Evolutionary conservation across 2,888 invertebrate genomes (phyloP).

Genomic region (Microlaimidae sp.): DNA sequence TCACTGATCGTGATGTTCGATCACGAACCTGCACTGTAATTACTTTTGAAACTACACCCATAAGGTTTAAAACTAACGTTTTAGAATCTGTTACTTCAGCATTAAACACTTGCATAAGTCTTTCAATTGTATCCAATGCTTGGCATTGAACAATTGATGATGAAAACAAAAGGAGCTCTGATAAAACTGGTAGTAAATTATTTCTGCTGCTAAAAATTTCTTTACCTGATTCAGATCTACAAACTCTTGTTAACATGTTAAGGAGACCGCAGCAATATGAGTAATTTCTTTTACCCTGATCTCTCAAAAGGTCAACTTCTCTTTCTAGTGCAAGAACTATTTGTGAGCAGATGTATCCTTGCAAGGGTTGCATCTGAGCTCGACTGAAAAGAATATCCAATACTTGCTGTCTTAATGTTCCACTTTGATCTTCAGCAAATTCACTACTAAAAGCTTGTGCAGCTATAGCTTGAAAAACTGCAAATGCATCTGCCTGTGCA

Average conservation of each 20-base stretch:
- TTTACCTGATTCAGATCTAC: conserved; percentile 41
- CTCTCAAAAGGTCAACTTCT: neutral
- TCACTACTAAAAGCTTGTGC: conserved; percentile 40
- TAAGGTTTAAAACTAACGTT: conserved; percentile 21
- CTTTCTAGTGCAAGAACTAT: conserved; percentile 26
- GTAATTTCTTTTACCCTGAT: conserved; percentile 25
- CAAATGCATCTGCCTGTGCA: conserved; percentile 37
- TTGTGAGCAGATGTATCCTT: conserved; percentile 30
- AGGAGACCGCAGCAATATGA: conserved; percentile 31
- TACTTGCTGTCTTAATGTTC: conserved; percentile 21
- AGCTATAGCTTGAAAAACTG: conserved; percentile 71
- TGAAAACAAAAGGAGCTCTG: conserved; percentile 29
- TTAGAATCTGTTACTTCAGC: neutral
- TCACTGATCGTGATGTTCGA: conserved; percentile 23
- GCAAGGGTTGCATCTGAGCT: conserved; percentile 31
- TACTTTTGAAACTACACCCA: conserved; percentile 27
- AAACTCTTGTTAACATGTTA: conserved; percentile 25
- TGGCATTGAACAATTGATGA: conserved; percentile 29
- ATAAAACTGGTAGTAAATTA: conserved; percentile 23
- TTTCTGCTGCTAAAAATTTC: conserved; percentile 9
- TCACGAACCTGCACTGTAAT: conserved; percentile 29
- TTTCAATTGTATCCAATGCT: conserved; percentile 26
- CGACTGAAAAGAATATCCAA: conserved; percentile 31
- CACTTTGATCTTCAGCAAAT: conserved; percentile 23
- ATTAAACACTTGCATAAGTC: neutral